phyloP scores from a whole-genome alignment of 1,140 invertebrate species.

The Lethocerus indicus region DNA sequence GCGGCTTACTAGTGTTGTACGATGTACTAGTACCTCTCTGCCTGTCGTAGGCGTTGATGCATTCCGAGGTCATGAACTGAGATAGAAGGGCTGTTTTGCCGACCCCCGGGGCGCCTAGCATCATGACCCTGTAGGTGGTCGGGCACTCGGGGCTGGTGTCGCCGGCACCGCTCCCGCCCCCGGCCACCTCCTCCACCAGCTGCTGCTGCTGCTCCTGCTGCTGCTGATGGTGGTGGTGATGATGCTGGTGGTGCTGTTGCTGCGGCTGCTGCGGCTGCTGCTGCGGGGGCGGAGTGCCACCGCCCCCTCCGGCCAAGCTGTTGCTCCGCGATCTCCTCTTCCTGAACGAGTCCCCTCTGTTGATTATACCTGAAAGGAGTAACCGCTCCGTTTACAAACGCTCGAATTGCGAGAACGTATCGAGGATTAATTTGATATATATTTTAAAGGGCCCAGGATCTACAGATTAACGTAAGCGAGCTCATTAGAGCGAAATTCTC shows the following conservation, averaged over 20 bases:
- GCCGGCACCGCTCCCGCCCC: too few species aligned
- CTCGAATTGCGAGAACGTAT: too few species aligned
- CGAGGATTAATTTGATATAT: too few species aligned
- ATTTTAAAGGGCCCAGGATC: too few species aligned
- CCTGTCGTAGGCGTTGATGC: constrained; percentile 77
- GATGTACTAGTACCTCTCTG: constrained; percentile 21
- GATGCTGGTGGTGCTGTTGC: too few species aligned
- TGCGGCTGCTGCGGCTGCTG: too few species aligned
- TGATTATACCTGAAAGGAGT: constrained; percentile 79
- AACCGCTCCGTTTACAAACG: too few species aligned
- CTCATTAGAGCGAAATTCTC: too few species aligned
- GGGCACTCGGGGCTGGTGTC: constrained; percentile 22
- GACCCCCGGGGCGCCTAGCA: constrained; percentile 70
- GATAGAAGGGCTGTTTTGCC: constrained; percentile 80
- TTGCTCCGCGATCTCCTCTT: constrained; percentile 60
- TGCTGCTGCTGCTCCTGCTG: too few species aligned
- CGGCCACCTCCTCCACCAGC: constrained; percentile 6
- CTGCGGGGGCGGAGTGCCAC: constrained; percentile 12
- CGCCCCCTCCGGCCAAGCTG: constrained; percentile 29
- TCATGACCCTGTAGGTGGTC: constrained; percentile 49
- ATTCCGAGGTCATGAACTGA: constrained; percentile 90
- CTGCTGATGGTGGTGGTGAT: too few species aligned
- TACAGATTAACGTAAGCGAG: too few species aligned
- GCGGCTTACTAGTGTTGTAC: too few species aligned
- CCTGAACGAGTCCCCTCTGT: constrained; percentile 74